Conservation (phyloP, 2,888 invertebrate species). For the Bellardia bayeri region DNA sequence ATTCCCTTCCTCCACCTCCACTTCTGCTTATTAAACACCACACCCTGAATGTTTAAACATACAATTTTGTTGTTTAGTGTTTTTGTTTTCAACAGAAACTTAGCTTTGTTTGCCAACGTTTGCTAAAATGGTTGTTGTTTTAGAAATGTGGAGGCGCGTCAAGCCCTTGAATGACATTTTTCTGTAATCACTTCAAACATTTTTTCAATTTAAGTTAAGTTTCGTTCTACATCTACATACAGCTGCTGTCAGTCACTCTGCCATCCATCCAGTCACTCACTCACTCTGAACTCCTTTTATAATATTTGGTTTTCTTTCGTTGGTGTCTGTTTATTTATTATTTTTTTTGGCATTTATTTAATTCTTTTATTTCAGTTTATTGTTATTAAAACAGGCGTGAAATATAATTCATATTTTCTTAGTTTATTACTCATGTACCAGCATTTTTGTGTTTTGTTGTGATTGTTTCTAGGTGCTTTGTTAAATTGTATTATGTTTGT, state of each 20-base stretch:
- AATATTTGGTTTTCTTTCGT: constrained; percentile 23
- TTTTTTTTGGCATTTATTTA: constrained; percentile 36
- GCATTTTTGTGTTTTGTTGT: neutral
- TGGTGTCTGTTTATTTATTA: neutral
- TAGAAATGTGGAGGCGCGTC: constrained; percentile 69
- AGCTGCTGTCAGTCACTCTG: constrained; percentile 43
- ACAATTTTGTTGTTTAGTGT: constrained; percentile 38
- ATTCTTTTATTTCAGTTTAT: constrained; percentile 58
- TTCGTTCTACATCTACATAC: constrained; percentile 45
- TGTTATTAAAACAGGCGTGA: constrained; percentile 68
- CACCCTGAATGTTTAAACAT: constrained; percentile 60
- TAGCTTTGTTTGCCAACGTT: constrained; percentile 14
- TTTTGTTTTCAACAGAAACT: constrained; percentile 37
- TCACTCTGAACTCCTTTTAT: neutral
- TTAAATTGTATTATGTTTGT: neutral
- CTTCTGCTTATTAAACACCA: neutral
- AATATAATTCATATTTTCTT: constrained; percentile 60
- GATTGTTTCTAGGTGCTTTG: constrained; percentile 27
- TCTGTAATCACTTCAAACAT: constrained; percentile 70
- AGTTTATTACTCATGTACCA: constrained; percentile 8
- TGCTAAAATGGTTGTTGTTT: constrained; percentile 2
- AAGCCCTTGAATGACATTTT: constrained; percentile 74
- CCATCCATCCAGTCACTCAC: constrained; percentile 14
- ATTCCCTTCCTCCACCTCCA: neutral
- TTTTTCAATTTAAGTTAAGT: constrained; percentile 24